phyloP scores from a whole-genome alignment of 2,888 invertebrate genomes.

The Machimus atricapillus region DNA sequence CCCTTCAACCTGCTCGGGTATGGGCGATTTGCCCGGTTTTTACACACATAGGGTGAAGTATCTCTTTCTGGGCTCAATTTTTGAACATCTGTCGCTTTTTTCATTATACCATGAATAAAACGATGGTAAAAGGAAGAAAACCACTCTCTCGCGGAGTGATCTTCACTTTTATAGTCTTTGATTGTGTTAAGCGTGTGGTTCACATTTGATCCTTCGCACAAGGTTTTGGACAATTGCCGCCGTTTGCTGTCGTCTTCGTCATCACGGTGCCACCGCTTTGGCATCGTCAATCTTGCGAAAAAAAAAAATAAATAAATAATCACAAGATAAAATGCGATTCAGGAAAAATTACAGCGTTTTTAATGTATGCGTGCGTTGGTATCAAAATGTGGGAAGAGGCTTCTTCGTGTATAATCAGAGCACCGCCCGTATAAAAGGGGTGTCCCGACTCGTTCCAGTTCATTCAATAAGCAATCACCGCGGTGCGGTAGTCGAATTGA shows the following conservation, averaged over 20 bases:
- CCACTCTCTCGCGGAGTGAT: neutral
- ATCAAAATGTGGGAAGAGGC: conserved; percentile 16
- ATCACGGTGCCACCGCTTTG: neutral
- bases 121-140: neutral
- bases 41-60: neutral
- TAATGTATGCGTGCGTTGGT: conserved; percentile 5
- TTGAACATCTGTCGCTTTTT: conserved; percentile 37
- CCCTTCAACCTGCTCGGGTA: conserved; percentile 27
- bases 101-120: neutral
- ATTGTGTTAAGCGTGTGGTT: conserved; percentile 23
- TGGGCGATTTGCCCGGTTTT: neutral
- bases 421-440: conserved; percentile 10
- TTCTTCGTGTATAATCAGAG: neutral
- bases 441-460: neutral
- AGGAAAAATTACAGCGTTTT: neutral
- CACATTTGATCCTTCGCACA: conserved; percentile 38
- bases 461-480: conserved; percentile 11
- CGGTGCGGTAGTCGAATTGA: neutral
- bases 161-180: neutral
- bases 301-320: neutral
- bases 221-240: conserved; percentile 9
- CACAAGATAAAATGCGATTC: neutral
- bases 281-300: conserved; percentile 1
- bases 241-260: neutral
- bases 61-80: conserved; percentile 27